Conservation (phyloP, 2,113 vertebrate species). For the Platycercus adscitus region DNA sequence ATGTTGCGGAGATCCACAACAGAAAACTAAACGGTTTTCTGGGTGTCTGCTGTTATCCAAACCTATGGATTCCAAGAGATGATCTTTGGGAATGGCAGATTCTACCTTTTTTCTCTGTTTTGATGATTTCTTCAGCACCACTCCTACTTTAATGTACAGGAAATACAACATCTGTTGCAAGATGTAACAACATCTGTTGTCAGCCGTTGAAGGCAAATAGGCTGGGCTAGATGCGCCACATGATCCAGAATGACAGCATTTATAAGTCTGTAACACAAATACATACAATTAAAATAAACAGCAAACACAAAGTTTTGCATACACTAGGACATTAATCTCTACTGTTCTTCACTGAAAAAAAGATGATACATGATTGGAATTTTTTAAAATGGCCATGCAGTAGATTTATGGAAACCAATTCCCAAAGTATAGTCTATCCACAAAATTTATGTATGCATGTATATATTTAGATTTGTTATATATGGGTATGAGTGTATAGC, state of each 20-base stretch:
- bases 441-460: neutral
- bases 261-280: neutral
- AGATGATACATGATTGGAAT: neutral
- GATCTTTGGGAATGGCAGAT: neutral
- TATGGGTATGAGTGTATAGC: neutral
- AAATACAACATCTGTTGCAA: conserved; percentile 8
- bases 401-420: neutral
- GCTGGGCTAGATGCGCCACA: neutral
- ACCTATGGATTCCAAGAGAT: neutral
- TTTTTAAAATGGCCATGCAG: neutral
- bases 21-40: neutral
- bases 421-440: neutral
- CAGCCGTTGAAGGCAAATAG: neutral
- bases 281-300: neutral
- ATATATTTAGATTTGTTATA: neutral
- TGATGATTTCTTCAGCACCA: neutral
- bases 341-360: neutral
- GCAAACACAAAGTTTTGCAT: neutral
- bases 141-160: neutral
- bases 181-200: neutral
- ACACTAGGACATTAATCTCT: neutral
- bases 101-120: neutral
- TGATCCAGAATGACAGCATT: neutral
- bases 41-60: neutral
- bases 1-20: neutral